Conservation (phyloP, 2,797 vertebrate genomes). For the Sylvia borin region DNA sequence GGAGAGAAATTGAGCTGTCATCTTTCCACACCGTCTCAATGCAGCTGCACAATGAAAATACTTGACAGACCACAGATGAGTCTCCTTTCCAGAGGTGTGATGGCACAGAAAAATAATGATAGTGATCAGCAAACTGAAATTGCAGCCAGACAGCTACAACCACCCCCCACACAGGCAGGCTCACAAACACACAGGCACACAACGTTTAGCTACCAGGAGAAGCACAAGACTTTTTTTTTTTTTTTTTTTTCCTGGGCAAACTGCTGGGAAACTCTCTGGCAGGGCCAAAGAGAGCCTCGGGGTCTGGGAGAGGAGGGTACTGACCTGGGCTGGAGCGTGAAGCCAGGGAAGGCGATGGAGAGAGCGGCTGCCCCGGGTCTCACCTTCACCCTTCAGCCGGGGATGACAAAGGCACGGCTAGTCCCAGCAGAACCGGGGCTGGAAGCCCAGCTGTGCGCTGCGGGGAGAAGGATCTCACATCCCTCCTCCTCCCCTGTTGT, state of each 20-base stretch:
- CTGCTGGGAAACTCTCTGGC: not conserved
- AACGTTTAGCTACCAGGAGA: not conserved
- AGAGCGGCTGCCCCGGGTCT: not conserved
- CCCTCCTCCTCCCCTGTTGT: not conserved
- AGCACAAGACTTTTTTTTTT: not conserved
- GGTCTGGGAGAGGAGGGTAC: not conserved
- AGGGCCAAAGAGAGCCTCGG: not conserved
- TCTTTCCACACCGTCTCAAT: not conserved
- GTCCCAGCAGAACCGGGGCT: not conserved
- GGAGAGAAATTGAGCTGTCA: not conserved
- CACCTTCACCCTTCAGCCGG: not conserved
- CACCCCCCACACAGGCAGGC: not conserved
- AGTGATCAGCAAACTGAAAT: not conserved
- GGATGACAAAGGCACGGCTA: not conserved
- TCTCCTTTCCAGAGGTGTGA: not conserved
- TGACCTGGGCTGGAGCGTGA: not conserved
- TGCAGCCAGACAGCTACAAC: not conserved
- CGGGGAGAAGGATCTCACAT: not conserved
- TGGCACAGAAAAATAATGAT: not conserved
- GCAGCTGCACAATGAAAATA: not conserved
- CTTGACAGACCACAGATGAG: not conserved
- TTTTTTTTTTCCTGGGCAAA: not conserved
- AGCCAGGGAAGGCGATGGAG: not conserved
- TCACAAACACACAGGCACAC: not conserved
- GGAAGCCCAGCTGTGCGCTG: not conserved